A percentile compares a stretch with the other conserved stretches of the same genome.
These are phyloP conservation scores for Elgonia sp. DNA, from an alignment of 2,888 invertebrate genomes.

Conservation along the genomic window DNA sequence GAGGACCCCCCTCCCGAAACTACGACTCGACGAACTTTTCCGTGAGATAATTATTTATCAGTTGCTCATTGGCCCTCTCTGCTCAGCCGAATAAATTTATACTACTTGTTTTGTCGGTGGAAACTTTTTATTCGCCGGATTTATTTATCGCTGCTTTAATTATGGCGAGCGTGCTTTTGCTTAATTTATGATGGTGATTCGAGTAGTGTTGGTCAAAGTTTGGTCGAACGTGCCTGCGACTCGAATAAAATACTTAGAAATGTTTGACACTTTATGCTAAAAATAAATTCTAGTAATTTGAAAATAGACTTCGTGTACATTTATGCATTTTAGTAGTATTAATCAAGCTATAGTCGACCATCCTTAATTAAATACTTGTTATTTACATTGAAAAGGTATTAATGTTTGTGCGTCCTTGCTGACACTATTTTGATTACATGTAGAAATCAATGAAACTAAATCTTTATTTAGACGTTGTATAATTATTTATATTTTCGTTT, in stretches of 20 bases:
- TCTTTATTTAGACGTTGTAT: too few species aligned
- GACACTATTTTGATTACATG: too few species aligned
- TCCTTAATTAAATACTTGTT: too few species aligned
- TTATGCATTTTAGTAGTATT: slow-evolving; percentile 2
- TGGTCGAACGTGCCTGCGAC: not conserved
- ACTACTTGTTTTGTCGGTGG: slow-evolving; percentile 39
- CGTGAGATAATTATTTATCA: slow-evolving; percentile 64
- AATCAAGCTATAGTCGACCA: too few species aligned
- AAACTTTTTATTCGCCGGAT: slow-evolving; percentile 19
- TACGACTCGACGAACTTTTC: slow-evolving; percentile 60
- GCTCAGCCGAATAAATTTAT: slow-evolving; percentile 40
- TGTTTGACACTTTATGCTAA: not conserved
- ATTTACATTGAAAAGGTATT: too few species aligned
- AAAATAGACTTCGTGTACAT: too few species aligned
- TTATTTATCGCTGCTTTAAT: slow-evolving; percentile 51
- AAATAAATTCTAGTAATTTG: not conserved
- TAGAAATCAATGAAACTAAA: too few species aligned
- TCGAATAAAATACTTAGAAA: not conserved
- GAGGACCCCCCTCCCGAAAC: slow-evolving; percentile 29
- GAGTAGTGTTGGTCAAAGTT: slow-evolving; percentile 13
- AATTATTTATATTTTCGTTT: too few species aligned
- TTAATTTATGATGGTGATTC: slow-evolving; percentile 24
- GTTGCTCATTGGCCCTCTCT: slow-evolving; percentile 46
- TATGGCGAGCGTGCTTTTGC: slow-evolving; percentile 17
- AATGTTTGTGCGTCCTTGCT: too few species aligned